These are phyloP conservation scores for Leucoptera coffeella DNA, from an alignment of 2,888 invertebrate genomes.

Conservation along the genomic window DNA sequence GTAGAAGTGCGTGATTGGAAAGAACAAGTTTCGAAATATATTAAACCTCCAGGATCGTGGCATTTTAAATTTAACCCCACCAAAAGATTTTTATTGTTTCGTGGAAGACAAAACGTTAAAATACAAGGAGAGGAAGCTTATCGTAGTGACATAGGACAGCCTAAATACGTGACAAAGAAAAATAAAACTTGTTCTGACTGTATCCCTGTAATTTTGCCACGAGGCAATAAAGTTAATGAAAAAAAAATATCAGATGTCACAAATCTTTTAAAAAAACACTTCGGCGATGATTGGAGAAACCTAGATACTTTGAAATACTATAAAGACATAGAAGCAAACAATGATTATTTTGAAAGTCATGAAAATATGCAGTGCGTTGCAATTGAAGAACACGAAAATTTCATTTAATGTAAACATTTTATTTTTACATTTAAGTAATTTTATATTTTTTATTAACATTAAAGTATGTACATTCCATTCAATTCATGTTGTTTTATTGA, in stretches of 20 bases:
- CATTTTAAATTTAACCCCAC: too few relatives aligned
- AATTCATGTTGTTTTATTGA: too few relatives aligned
- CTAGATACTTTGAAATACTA: neutral
- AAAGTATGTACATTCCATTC: too few relatives aligned
- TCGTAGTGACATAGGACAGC: neutral
- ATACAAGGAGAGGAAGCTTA: conserved; percentile 1
- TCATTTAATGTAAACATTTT: neutral
- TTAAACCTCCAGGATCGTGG: too few relatives aligned
- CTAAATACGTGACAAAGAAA: conserved; percentile 1
- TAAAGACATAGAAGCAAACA: neutral
- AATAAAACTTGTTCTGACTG: neutral
- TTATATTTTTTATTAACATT: too few relatives aligned
- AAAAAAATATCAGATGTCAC: conserved; percentile 1
- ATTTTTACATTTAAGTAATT: too few relatives aligned
- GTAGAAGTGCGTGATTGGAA: too few relatives aligned
- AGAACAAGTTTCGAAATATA: too few relatives aligned
- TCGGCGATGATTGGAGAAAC: neutral
- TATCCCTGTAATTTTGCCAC: neutral
- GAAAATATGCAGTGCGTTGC: too few relatives aligned
- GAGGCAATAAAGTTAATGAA: conserved; percentile 1
- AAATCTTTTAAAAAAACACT: neutral
- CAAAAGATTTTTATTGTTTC: too few relatives aligned
- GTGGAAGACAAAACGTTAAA: neutral
- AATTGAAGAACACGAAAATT: neutral
- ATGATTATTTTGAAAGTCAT: neutral